Evolutionary conservation across 2,113 vertebrate species (phyloP), one percentile per base, ranked within the genome.

Genomic region (Calonectris borealis): DNA sequence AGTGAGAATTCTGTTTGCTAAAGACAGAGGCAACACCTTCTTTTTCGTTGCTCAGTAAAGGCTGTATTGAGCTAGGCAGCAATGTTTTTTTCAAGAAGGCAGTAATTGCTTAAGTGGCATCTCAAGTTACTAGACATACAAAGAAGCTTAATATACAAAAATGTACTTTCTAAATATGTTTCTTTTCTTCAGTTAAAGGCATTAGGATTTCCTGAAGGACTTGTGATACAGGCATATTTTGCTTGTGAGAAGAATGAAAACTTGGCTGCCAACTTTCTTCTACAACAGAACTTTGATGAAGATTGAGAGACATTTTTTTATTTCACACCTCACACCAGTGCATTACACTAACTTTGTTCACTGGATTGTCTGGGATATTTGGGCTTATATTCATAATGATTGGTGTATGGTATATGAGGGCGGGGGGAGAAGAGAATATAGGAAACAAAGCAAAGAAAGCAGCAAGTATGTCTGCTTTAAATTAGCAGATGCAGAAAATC

Each of bases 221-320:
- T 99, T 97, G 99, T 99, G 98, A 99, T 99, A 96, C 99, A 99
- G 95, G 99, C 99, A 3, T 99, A 99, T 98, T 99, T 99, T 91
- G 99, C 99, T 86, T 99, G 99, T 96, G 99, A 99, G 99, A 99
- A 99, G 99, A 99, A 99, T 75, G 99, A 99, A 97, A 99, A 99
- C 97, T 97, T 99, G 99, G 99, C 99, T 89, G 99, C 99, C 98
- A 99, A 99, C 98, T 99, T 99, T 97, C 99, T 99, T 98, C 99
- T 99, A 98, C 99, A 99, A 93, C 99, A 99, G 98, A 99, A 99
- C 98, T 99, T 99, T 96, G 99, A 99, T 29, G 99, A 99, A 93
- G 99, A 99, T 98, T 99, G 97, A 97, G 44, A 96, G 84, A 95
- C 94, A 1, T 86, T 89, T 98, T 95, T 57, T 89, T 64, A 87